These are phyloP conservation scores for Catamblyrhynchus diadema DNA, from an alignment of 2,797 vertebrate species.

Conservation along the genomic window DNA sequence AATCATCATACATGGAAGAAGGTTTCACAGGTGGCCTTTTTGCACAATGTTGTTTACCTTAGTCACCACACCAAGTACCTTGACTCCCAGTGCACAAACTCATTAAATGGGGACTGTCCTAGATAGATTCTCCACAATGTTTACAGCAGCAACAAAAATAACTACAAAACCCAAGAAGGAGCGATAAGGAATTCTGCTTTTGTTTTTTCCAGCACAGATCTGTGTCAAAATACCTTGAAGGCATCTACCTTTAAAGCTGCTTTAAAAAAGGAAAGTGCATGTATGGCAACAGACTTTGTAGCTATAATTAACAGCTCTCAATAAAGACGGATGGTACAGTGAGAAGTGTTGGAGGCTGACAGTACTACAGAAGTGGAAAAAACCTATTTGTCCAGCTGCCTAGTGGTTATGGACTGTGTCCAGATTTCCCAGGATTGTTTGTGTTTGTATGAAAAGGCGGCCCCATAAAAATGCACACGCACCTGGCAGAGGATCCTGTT, in stretches of 20 bases:
- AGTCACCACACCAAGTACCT: neutral
- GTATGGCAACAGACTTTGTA: constrained; percentile 1
- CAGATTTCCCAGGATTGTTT: constrained; percentile 40
- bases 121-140: neutral
- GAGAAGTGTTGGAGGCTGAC: constrained; percentile 33
- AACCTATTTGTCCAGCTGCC: constrained; percentile 66
- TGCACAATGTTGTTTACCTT: neutral
- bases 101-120: neutral
- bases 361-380: constrained; percentile 59
- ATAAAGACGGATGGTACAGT: neutral
- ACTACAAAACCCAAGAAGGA: neutral
- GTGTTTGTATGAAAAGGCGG: constrained; percentile 17
- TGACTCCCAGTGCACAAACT: neutral
- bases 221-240: constrained; percentile 30
- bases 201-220: neutral
- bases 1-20: neutral
- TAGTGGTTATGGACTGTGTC: constrained; percentile 38
- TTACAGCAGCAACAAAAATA: neutral
- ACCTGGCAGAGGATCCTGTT: constrained; percentile 4
- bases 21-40: neutral
- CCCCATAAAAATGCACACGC: neutral
- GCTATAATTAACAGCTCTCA: constrained; percentile 57
- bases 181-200: neutral
- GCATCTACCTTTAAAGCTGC: constrained; percentile 28
- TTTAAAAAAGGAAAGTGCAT: constrained; percentile 42